Conservation (phyloP, 1,140 invertebrate genomes). For the Bombus superbus region DNA sequence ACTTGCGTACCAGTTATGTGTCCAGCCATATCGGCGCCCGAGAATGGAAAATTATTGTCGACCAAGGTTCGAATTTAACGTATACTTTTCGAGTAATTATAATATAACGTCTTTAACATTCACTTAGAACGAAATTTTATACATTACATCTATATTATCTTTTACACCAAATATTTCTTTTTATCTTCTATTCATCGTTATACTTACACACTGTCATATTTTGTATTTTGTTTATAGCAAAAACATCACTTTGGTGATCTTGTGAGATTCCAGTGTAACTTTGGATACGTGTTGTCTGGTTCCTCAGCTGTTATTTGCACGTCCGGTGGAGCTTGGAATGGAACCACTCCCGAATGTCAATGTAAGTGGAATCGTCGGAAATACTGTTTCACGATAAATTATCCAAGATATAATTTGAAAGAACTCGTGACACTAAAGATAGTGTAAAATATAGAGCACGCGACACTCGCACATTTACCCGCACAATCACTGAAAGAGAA, state of each 20-base stretch:
- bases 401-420: no score
- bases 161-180: no score
- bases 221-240: slow-evolving; percentile 74
- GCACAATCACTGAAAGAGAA: no score
- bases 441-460: no score
- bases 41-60: slow-evolving; percentile 94
- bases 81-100: not conserved
- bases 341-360: slow-evolving; percentile 95
- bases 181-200: not conserved
- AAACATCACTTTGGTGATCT: slow-evolving; percentile 95
- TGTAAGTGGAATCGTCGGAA: slow-evolving; percentile 84
- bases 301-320: slow-evolving; percentile 93
- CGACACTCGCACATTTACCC: no score
- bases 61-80: slow-evolving; percentile 84
- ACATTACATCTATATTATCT: no score
- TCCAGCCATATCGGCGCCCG: slow-evolving; percentile 89
- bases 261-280: slow-evolving; percentile 96
- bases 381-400: not conserved
- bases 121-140: no score
- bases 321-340: slow-evolving; percentile 96
- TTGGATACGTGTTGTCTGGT: slow-evolving; percentile 96
- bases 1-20: slow-evolving; percentile 97
- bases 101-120: no score
- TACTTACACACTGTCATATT: not conserved
- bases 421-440: no score